Conservation (phyloP, 2,797 vertebrate genomes). For the Myotis findleyi region DNA sequence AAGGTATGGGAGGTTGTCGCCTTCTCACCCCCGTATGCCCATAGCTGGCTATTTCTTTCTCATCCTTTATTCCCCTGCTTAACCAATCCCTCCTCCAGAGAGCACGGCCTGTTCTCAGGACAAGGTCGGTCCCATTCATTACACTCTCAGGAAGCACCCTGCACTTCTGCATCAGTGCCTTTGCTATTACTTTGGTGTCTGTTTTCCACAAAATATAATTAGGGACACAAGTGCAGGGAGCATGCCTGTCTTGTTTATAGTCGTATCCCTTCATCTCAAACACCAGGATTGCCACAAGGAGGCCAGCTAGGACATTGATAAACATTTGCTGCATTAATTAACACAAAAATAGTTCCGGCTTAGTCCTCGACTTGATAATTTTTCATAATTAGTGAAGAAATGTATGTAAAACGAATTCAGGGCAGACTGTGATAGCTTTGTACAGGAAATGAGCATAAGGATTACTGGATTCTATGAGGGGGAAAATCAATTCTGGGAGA, state of each 20-base stretch:
- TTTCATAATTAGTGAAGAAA: background rate
- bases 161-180: background rate
- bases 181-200: background rate
- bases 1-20: background rate
- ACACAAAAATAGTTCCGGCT: background rate
- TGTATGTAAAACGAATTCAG: background rate
- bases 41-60: background rate
- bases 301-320: background rate
- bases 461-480: background rate
- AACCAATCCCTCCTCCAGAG: background rate
- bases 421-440: background rate
- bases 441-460: background rate
- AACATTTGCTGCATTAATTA: slow-evolving; percentile 47
- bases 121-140: background rate
- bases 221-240: background rate
- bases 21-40: background rate
- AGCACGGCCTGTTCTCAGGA: background rate
- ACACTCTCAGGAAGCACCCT: background rate
- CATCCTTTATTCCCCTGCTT: background rate
- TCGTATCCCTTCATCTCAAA: background rate
- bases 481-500: background rate
- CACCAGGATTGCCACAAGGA: background rate
- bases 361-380: background rate
- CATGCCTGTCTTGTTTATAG: background rate
- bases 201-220: slow-evolving; percentile 31